Percentiles rank a stretch among this genome's conserved stretches.
Conservation (phyloP, 2,113 vertebrate genomes). For the Thinocorus orbignyianus region DNA sequence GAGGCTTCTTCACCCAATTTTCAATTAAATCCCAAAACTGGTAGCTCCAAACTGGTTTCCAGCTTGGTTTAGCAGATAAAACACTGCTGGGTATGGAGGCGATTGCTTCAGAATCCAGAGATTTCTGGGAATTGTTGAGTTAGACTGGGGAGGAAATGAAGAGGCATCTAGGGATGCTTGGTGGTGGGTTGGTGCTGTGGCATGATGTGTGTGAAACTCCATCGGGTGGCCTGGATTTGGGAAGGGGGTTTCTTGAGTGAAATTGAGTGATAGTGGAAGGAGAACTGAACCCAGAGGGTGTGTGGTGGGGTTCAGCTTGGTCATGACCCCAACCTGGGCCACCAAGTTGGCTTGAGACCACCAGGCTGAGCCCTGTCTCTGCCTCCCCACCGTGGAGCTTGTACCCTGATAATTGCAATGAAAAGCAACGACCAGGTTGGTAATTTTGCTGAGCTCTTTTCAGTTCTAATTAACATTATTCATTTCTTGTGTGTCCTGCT, state of each 20-base stretch:
- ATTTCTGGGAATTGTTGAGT: background rate
- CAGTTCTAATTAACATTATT: conserved; percentile 71
- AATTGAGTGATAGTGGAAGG: background rate
- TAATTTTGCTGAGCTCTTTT: conserved; percentile 56
- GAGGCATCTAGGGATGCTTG: background rate
- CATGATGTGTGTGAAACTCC: fast-evolving
- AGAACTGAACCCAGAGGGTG: background rate
- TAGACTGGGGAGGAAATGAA: background rate
- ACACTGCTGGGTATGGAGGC: fast-evolving
- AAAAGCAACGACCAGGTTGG: conserved; percentile 47
- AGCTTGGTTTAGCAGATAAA: background rate
- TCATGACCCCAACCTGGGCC: background rate
- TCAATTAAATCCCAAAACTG: background rate
- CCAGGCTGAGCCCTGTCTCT: background rate
- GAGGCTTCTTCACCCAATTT: background rate
- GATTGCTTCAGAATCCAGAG: background rate
- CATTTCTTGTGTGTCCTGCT: conserved; percentile 66
- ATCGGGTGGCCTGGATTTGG: background rate
- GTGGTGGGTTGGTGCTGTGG: fast-evolving
- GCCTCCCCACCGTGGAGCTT: background rate
- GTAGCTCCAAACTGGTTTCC: background rate
- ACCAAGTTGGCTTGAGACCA: background rate
- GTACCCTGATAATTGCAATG: conserved; percentile 27
- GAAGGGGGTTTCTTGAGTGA: background rate
- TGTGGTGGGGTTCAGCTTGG: background rate